Conservation (phyloP, 2,113 vertebrate species). For the Peucedramus taeniatus region DNA sequence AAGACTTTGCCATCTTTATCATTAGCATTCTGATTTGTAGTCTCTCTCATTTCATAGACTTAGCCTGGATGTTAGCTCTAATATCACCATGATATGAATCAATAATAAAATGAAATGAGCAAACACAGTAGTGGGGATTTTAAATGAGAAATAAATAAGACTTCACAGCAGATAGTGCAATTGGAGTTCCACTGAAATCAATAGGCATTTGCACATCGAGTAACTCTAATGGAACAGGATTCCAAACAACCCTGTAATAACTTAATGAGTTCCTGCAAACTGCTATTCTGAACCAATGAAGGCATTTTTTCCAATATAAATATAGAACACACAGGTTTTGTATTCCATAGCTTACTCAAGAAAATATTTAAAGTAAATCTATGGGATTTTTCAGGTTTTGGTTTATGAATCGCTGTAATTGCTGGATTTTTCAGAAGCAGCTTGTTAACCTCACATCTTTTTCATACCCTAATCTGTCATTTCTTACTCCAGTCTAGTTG, state of each 20-base stretch:
- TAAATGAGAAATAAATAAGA: conserved; percentile 20
- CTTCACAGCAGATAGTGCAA: background rate
- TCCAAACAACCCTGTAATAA: background rate
- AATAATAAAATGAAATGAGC: background rate
- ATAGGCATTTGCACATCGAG: background rate
- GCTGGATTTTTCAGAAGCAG: background rate
- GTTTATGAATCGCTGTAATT: background rate
- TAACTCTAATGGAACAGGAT: background rate
- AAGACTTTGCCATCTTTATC: background rate
- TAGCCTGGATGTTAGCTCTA: background rate
- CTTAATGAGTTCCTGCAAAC: background rate
- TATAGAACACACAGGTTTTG: background rate
- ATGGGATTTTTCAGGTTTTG: background rate
- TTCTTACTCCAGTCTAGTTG: background rate
- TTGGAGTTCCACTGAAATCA: background rate
- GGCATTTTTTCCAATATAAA: background rate
- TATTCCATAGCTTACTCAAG: background rate
- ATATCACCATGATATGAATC: background rate
- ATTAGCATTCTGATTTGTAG: background rate
- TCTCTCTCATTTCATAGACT: background rate
- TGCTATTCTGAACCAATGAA: background rate
- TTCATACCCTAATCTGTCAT: background rate
- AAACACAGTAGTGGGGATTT: background rate
- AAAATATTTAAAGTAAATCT: background rate
- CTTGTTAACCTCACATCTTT: background rate